Evolutionary conservation across 2,113 vertebrate species (phyloP).

Genomic region (Phrynosoma blainvillii): DNA sequence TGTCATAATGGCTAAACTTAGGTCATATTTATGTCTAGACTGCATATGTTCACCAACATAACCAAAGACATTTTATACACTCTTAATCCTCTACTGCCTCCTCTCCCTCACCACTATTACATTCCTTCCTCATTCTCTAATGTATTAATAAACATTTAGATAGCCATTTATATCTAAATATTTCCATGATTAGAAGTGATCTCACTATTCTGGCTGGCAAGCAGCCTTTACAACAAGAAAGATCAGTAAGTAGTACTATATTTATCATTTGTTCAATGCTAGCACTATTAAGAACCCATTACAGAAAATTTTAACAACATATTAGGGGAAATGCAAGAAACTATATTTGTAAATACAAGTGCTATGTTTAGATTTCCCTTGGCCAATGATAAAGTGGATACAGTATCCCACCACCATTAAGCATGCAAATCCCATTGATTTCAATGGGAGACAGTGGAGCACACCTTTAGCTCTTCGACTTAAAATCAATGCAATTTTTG

Average conservation of each 20-base stretch:
- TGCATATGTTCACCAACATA: conserved; percentile 46
- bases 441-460: neutral
- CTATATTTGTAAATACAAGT: neutral
- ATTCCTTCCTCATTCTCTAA: conserved; percentile 26
- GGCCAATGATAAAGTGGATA: neutral
- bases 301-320: neutral
- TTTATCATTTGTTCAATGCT: neutral
- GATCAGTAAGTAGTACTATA: neutral
- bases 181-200: conserved; percentile 54
- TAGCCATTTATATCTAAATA: conserved; percentile 11
- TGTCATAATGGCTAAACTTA: conserved; percentile 40
- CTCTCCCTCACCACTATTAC: neutral
- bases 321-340: neutral
- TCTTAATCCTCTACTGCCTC: neutral
- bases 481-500: neutral
- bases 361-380: neutral
- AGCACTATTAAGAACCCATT: neutral
- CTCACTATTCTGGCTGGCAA: conserved; percentile 37
- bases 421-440: neutral
- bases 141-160: conserved; percentile 42
- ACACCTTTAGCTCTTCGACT: neutral
- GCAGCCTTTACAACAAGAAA: neutral
- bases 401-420: neutral
- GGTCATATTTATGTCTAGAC: conserved; percentile 57
- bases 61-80: conserved; percentile 57